Base-by-base conservation (phyloP, 2,888 invertebrate genomes). In the Toxonevra muliebris region DNA sequence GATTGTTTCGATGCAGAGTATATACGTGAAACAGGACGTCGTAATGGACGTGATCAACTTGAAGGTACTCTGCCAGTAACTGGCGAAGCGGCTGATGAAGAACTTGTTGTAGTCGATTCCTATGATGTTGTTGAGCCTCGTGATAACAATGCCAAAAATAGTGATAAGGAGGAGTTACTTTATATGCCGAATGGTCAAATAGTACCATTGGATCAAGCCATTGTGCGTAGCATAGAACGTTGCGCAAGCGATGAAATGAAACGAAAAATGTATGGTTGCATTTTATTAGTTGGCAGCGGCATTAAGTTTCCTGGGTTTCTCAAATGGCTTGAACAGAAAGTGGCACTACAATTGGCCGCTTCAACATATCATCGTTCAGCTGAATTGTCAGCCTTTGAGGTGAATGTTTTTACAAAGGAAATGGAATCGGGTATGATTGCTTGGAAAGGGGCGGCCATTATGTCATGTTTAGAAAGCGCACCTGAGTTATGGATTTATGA, bases 1-100 rank as follows among this genome's bases (percentile, higher is more conserved):
- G 97, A 97, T 86, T 96, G 96, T 2, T 95, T 95, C 81, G 97
- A 97, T 87, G 95, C 95, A 13, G 93, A 94, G 80, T 97, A 95
- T 81, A 86, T 97, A 12, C 88, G 94, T 71, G 97, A 97, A 87
- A 97, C 95, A 0, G 92, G 95, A 0, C 74, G 82, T 1, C 77
- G 80, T 10, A 73, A 70, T 59, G 80, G 75, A 1, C 73, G 76
- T 0, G 84, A 91, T 86, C 79, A 84, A 85, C 76, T 85, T 7
- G 84, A 84, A 64, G 81, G 82, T 1, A 76, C 75, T n/a, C 70
- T 80, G 9, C 88, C 88, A 85, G 69, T 86, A 82, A 69, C 84
- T 81, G 75, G 83, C 80, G 64, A 90, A 88, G 72, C 86, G 82
- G 71, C 68, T 4, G 92, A 92, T 65, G 92, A 92, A 76, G 92